phyloP scores from a whole-genome alignment of 2,888 invertebrate genomes.

The Caradrina kadenii region DNA sequence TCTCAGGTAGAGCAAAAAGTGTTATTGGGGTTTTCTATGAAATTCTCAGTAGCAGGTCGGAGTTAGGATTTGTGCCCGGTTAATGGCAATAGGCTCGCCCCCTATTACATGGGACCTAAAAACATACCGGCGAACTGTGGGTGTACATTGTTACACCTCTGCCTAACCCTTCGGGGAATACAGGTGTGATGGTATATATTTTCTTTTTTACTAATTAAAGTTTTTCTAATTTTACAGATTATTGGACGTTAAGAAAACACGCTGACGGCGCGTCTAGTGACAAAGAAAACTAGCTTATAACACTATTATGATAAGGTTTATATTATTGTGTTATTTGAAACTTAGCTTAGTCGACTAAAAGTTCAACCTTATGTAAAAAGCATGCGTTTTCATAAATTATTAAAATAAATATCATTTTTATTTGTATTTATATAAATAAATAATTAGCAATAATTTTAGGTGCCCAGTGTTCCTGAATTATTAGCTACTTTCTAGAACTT shows the following conservation, averaged over 20 bases:
- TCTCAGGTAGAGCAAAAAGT: too few species aligned
- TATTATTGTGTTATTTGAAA: conserved; percentile 28
- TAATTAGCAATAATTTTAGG: conserved; percentile 49
- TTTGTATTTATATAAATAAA: conserved; percentile 66
- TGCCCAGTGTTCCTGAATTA: conserved; percentile 58
- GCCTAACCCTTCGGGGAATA: too few species aligned
- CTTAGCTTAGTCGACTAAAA: conserved; percentile 54
- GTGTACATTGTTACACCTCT: too few species aligned
- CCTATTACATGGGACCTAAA: too few species aligned
- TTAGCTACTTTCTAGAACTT: conserved; percentile 10
- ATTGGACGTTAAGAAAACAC: conserved; percentile 88
- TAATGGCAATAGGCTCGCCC: too few species aligned
- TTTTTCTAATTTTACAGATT: conserved; percentile 85
- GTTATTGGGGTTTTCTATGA: too few species aligned
- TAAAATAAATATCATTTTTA: conserved; percentile 62
- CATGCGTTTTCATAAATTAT: conserved; percentile 63
- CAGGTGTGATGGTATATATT: too few species aligned
- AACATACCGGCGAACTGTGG: too few species aligned
- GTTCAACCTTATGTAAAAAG: conserved; percentile 62
- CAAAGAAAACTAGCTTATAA: conserved; percentile 82
- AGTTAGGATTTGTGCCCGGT: too few species aligned
- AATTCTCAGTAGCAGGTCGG: too few species aligned
- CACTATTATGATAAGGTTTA: conserved; percentile 33
- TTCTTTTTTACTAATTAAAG: conserved; percentile 21
- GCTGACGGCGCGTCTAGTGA: conserved; percentile 84